Base-by-base conservation (phyloP, 1,140 invertebrate species). In the Drosophila arawakana region DNA sequence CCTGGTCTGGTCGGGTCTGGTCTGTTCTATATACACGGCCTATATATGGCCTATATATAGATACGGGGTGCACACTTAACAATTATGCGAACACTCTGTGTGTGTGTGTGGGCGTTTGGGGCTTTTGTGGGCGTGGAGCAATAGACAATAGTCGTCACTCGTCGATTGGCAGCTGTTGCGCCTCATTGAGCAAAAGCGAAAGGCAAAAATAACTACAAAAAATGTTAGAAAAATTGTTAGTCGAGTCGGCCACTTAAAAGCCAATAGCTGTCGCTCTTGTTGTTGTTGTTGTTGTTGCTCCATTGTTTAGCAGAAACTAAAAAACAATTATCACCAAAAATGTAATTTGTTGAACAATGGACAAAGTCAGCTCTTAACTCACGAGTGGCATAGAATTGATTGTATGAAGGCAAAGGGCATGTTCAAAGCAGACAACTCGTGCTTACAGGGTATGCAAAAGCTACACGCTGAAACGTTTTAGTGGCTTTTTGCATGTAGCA, bases 181-280 rank as follows among this genome's bases (percentile, higher is more conserved):
- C 83, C 80, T 78, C 73, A 83, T 83, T 88, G 73, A 88, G 60
- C 83, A 86, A 86, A 83, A 86, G 83, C 83, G 79, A 88, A 85
- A 88, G 79, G 79, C 76, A 79, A 43, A 15, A 59, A 39, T 58
- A 49, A 30, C 25, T 30, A 30, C 39, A 41, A 76, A n/a, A 39
- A 34, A 46, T 34, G 25, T 30, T 30, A 30, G 25, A 30, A 30
- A 57, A 73, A 59, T 21, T 49, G 25, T 25, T 50, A 18, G 25
- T 18, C 7, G 13, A 50, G 81, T 30, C 81, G 81, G 81, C 47
- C 39, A 86, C 82, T 86, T 76, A 21, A 86, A 85, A 86, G 78
- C 65, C 62, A 68, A 18, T 52, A 52, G 47, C 13, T 73, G 55
- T n/a, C 34, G 55, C 25, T 21, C 1, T 21, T 73, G 13, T 60